phyloP scores from a whole-genome alignment of 2,888 invertebrate genomes.

The Athalia rosae region DNA sequence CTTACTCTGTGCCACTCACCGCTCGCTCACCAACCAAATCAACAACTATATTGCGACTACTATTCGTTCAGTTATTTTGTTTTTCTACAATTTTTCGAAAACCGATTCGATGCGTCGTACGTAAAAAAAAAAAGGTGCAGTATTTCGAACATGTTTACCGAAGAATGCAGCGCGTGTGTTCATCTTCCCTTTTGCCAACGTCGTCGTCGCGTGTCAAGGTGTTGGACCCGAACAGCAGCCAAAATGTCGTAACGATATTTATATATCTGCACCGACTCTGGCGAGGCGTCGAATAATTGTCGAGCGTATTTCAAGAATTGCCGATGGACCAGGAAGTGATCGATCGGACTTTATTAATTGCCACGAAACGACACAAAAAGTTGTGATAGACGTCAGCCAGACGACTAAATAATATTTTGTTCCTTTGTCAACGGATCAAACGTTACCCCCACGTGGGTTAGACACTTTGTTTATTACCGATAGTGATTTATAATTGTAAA shows the following conservation, averaged over 20 bases:
- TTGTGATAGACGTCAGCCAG: constrained; percentile 71
- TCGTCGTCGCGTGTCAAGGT: not conserved
- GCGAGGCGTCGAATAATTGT: not conserved
- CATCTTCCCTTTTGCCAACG: constrained; percentile 31
- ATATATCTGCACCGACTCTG: not conserved
- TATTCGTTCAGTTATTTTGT: too few species aligned
- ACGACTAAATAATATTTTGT: constrained; percentile 67
- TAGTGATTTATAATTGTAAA: constrained; percentile 70
- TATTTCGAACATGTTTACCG: not conserved
- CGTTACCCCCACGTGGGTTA: constrained; percentile 56
- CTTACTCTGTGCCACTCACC: constrained; percentile 31
- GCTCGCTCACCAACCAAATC: constrained; percentile 38
- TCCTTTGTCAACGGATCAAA: constrained; percentile 68
- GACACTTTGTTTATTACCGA: constrained; percentile 68
- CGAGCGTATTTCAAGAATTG: not conserved
- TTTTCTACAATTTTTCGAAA: too few species aligned
- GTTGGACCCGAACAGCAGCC: not conserved
- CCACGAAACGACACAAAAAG: constrained; percentile 54
- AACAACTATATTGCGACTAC: not conserved
- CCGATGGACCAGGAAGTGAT: constrained; percentile 7
- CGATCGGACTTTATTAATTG: constrained; percentile 8
- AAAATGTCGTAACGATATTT: not conserved
- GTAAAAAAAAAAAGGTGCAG: not conserved
- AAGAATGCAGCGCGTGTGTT: constrained; percentile 4
- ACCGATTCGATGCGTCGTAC: not conserved